Conservation (phyloP, 2,888 invertebrate species). For the Drosophila paranaensis region DNA sequence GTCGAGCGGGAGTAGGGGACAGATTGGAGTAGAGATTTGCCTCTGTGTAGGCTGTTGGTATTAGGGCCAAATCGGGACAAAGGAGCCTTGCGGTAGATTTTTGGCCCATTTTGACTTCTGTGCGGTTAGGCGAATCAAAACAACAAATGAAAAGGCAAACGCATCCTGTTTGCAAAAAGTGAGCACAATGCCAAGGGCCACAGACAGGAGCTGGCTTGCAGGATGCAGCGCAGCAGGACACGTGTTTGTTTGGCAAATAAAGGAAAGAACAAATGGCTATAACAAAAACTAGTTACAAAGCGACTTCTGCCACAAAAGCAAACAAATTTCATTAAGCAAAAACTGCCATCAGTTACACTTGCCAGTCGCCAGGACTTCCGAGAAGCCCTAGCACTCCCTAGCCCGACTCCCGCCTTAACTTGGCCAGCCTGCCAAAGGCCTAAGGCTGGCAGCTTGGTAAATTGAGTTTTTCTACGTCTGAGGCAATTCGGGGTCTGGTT, state of each 20-base stretch:
- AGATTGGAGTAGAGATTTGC: constrained; percentile 18
- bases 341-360: constrained; percentile 54
- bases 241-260: constrained; percentile 40
- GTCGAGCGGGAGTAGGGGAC: constrained; percentile 1
- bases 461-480: constrained; percentile 76
- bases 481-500: constrained; percentile 41
- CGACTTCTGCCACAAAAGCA: constrained; percentile 32
- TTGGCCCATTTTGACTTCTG: constrained; percentile 74
- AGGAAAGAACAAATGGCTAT: constrained; percentile 5
- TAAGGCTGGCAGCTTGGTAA: constrained; percentile 32
- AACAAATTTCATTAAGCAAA: constrained; percentile 58
- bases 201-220: constrained; percentile 31
- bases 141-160: constrained; percentile 20
- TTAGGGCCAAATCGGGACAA: constrained; percentile 8
- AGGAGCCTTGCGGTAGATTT: constrained; percentile 38
- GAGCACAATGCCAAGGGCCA: constrained; percentile 19
- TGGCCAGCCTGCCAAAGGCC: constrained; percentile 16
- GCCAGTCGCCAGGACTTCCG: constrained; percentile 39
- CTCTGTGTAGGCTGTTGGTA: background rate
- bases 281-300: constrained; percentile 40
- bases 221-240: constrained; percentile 70
- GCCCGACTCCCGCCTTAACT: background rate
- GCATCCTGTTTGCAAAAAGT: constrained; percentile 49
- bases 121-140: constrained; percentile 63
- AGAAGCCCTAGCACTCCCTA: constrained; percentile 10